These are phyloP conservation scores for Triplophysa yarkandensis DNA, from an alignment of 2,797 vertebrate species.

Conservation along the genomic window DNA sequence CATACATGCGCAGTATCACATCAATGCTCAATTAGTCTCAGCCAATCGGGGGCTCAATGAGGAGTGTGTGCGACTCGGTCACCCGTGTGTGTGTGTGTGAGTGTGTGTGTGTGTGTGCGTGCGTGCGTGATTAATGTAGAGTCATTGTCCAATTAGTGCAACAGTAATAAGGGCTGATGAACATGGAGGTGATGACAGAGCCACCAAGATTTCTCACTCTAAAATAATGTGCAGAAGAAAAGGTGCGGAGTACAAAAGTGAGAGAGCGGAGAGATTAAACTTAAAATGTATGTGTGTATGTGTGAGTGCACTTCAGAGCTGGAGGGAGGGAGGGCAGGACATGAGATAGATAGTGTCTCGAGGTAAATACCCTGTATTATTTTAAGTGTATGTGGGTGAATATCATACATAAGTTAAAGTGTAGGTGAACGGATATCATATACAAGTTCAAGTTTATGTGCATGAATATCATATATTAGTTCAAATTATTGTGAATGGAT, in stretches of 20 bases:
- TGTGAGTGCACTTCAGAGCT: too few species aligned
- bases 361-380: too few species aligned
- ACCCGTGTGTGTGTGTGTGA: slow-evolving; percentile 56
- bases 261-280: not conserved
- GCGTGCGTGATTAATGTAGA: slow-evolving; percentile 67
- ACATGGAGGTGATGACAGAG: slow-evolving; percentile 58
- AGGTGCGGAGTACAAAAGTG: slow-evolving; percentile 25
- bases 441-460: too few species aligned
- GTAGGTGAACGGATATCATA: too few species aligned
- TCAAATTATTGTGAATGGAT: too few species aligned
- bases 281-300: not conserved
- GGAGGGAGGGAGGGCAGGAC: too few species aligned
- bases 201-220: slow-evolving; percentile 10
- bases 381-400: too few species aligned
- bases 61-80: slow-evolving; percentile 69
- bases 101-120: slow-evolving; percentile 63
- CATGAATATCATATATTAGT: too few species aligned
- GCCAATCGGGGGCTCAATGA: slow-evolving; percentile 79
- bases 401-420: too few species aligned
- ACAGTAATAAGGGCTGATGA: slow-evolving; percentile 70
- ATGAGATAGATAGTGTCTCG: too few species aligned
- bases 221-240: slow-evolving; percentile 14
- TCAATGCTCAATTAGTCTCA: slow-evolving; percentile 71
- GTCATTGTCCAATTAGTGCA: slow-evolving; percentile 71
- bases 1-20: slow-evolving; percentile 47